Conservation (phyloP, 2,888 invertebrate species). For the Microchrysa polita region DNA sequence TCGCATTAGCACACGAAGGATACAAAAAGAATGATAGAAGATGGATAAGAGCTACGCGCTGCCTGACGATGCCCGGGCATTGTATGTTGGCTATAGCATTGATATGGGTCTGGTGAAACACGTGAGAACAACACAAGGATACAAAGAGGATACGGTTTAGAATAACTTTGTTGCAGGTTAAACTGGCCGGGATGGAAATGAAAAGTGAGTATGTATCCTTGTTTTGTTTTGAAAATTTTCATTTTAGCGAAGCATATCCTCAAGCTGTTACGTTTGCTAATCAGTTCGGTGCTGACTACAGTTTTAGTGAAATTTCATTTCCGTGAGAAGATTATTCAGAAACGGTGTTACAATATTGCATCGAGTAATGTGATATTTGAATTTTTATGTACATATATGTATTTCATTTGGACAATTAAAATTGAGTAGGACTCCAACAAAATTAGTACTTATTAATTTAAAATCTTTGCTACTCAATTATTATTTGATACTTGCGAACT, state of each 20-base stretch:
- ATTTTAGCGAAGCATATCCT: slow-evolving; percentile 16
- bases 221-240: slow-evolving; percentile 22
- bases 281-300: not conserved
- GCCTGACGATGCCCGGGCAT: not conserved
- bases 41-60: not conserved
- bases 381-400: too few species aligned
- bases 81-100: too few species aligned
- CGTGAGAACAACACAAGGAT: slow-evolving; percentile 4
- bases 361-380: too few species aligned
- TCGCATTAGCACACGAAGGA: not conserved
- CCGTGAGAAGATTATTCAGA: too few species aligned
- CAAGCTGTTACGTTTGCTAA: slow-evolving; percentile 24
- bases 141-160: not conserved
- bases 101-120: not conserved
- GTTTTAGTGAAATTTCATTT: slow-evolving; percentile 5
- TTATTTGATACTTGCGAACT: too few species aligned
- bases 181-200: too few species aligned
- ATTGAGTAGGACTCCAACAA: too few species aligned
- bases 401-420: too few species aligned
- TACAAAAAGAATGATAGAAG: not conserved
- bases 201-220: not conserved
- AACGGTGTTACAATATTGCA: too few species aligned
- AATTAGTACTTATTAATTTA: too few species aligned
- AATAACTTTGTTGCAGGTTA: too few species aligned
- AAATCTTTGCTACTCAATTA: too few species aligned